Evolutionary conservation across 2,888 invertebrate genomes (phyloP).

Genomic region (Ophraella communa): DNA sequence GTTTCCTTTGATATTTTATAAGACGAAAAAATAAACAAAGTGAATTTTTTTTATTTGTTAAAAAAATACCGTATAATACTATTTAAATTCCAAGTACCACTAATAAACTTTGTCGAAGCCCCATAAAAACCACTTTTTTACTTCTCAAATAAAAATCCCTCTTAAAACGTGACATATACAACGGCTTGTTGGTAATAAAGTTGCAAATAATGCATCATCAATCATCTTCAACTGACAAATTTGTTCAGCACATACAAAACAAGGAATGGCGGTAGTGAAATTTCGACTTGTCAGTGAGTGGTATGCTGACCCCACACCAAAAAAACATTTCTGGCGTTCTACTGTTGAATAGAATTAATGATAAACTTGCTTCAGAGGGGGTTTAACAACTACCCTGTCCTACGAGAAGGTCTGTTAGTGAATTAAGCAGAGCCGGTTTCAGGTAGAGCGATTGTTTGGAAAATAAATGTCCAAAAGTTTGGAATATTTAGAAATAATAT

Average conservation of each 20-base stretch:
- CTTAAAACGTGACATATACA: conserved; percentile 15
- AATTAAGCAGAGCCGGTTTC: not conserved
- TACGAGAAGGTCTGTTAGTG: conserved; percentile 3
- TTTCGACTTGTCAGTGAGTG: conserved; percentile 27
- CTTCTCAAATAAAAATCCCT: not conserved
- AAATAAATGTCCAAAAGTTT: no score
- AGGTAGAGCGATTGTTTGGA: not conserved
- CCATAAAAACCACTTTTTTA: not conserved
- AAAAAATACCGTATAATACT: no score
- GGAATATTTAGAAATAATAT: no score
- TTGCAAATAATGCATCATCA: conserved; percentile 39
- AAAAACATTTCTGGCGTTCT: conserved; percentile 10
- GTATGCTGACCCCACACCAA: conserved; percentile 26
- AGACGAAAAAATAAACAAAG: no score
- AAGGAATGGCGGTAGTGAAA: conserved; percentile 33
- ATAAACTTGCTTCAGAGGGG: conserved; percentile 29
- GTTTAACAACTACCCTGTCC: conserved; percentile 23
- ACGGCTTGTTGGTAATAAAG: conserved; percentile 34
- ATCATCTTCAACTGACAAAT: conserved; percentile 41
- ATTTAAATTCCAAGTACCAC: no score
- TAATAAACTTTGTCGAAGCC: not conserved
- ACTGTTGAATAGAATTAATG: conserved; percentile 28
- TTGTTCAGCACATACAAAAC: conserved; percentile 37
- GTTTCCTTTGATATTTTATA: conserved; percentile 4
- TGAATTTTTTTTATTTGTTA: no score